These are phyloP conservation scores for Triplophysa bombifrons DNA, from an alignment of 2,797 vertebrate species.

Conservation along the genomic window DNA sequence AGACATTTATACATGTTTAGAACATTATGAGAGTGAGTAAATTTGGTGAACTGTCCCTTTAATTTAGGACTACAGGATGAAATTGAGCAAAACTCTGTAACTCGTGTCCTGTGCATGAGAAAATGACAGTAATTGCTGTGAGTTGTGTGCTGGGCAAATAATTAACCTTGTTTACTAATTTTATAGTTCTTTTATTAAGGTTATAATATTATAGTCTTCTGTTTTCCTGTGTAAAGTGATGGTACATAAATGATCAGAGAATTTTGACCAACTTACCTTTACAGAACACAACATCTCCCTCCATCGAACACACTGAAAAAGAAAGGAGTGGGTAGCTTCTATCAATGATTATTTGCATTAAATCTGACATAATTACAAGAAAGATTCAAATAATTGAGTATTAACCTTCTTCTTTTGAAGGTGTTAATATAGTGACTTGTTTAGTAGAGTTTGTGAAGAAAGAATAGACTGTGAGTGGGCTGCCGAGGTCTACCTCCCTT, in stretches of 20 bases:
- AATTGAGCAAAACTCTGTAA: no score
- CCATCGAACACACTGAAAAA: slow-evolving; percentile 57
- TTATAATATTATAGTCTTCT: no score
- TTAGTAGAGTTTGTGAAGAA: slow-evolving; percentile 50
- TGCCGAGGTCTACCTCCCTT: slow-evolving; percentile 56
- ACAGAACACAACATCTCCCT: slow-evolving; percentile 41
- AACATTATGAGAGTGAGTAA: no score
- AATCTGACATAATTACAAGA: not conserved
- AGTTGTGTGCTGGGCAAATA: no score
- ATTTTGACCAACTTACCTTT: slow-evolving; percentile 48
- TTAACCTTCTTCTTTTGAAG: slow-evolving; percentile 39
- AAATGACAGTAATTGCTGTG: no score
- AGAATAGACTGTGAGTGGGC: slow-evolving; percentile 53
- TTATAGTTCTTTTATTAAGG: no score
- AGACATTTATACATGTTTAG: no score
- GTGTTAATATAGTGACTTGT: not conserved
- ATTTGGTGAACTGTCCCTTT: no score
- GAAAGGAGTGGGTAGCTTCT: not conserved
- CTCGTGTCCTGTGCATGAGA: no score
- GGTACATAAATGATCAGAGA: not conserved
- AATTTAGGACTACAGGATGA: no score
- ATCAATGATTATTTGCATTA: not conserved
- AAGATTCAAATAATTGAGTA: not conserved
- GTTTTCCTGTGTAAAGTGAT: no score
- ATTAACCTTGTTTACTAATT: no score